Conservation (phyloP, 2,113 vertebrate genomes). For the Chaenocephalus aceratus region DNA sequence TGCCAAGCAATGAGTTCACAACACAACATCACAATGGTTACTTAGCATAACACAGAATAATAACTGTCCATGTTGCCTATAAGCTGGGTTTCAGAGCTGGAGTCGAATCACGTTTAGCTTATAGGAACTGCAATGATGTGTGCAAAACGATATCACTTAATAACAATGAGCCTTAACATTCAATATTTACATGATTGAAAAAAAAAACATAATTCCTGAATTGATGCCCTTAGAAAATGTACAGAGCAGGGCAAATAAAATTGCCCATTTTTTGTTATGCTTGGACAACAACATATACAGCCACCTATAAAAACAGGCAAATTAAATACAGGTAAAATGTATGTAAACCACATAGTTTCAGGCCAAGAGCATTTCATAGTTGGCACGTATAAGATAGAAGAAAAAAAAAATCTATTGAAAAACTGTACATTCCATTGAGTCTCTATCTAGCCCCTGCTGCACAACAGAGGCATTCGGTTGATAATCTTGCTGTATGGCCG, state of each 20-base stretch:
- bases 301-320: slow-evolving; percentile 48
- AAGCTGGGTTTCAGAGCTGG: slow-evolving; percentile 50
- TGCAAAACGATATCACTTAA: slow-evolving; percentile 47
- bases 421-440: slow-evolving; percentile 67
- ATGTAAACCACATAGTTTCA: slow-evolving; percentile 73
- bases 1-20: slow-evolving; percentile 65
- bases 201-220: slow-evolving; percentile 14
- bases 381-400: slow-evolving; percentile 85
- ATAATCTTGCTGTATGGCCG: slow-evolving; percentile 6
- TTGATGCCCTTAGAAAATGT: slow-evolving; percentile 34
- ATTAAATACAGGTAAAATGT: slow-evolving; percentile 32
- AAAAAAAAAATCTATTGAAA: slow-evolving; percentile 51
- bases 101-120: slow-evolving; percentile 49
- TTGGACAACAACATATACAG: slow-evolving; percentile 42
- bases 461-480: not conserved
- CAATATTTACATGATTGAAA: slow-evolving; percentile 50
- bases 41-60: slow-evolving; percentile 39
- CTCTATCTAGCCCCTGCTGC: slow-evolving; percentile 38
- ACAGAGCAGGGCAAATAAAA: slow-evolving; percentile 39
- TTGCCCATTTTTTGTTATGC: slow-evolving; percentile 43
- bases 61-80: slow-evolving; percentile 22
- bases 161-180: slow-evolving; percentile 9
- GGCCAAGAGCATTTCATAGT: slow-evolving; percentile 73
- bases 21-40: slow-evolving; percentile 58
- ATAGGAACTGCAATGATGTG: slow-evolving; percentile 51